phyloP scores from a whole-genome alignment of 2,888 invertebrate species.

The Spisula solida region DNA sequence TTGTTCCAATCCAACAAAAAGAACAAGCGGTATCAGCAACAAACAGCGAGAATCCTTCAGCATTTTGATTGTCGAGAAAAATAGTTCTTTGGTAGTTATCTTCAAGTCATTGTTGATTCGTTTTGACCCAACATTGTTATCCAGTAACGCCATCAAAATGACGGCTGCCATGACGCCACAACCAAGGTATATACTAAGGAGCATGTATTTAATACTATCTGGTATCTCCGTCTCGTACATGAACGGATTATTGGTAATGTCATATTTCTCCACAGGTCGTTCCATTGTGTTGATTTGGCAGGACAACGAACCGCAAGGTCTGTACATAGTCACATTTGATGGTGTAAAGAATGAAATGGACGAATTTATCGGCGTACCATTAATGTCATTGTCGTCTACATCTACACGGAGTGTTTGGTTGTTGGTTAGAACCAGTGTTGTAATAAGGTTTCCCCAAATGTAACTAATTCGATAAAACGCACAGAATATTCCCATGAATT shows the following conservation, averaged over 20 bases:
- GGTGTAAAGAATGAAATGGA: constrained; percentile 18
- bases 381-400: not conserved
- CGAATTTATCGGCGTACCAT: constrained; percentile 25
- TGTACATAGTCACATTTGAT: constrained; percentile 45
- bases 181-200: constrained; percentile 83
- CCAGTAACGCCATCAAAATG: constrained; percentile 80
- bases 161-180: constrained; percentile 84
- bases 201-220: constrained; percentile 78
- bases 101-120: constrained; percentile 73
- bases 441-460: constrained; percentile 86
- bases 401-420: constrained; percentile 65
- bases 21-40: constrained; percentile 83
- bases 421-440: constrained; percentile 80
- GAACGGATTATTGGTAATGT: constrained; percentile 59
- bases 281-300: constrained; percentile 69
- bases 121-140: constrained; percentile 77
- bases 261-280: constrained; percentile 63
- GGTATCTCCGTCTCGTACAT: constrained; percentile 73
- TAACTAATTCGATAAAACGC: constrained; percentile 84
- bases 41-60: constrained; percentile 84
- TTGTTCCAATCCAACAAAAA: constrained; percentile 85
- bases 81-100: constrained; percentile 79
- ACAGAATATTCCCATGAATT: constrained; percentile 86
- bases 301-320: constrained; percentile 74
- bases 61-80: constrained; percentile 82